A percentile compares a stretch with the other conserved stretches of the same genome.
Evolutionary conservation across 2,888 invertebrate genomes (phyloP).

Genomic region (Oscheius myriophilus): DNA sequence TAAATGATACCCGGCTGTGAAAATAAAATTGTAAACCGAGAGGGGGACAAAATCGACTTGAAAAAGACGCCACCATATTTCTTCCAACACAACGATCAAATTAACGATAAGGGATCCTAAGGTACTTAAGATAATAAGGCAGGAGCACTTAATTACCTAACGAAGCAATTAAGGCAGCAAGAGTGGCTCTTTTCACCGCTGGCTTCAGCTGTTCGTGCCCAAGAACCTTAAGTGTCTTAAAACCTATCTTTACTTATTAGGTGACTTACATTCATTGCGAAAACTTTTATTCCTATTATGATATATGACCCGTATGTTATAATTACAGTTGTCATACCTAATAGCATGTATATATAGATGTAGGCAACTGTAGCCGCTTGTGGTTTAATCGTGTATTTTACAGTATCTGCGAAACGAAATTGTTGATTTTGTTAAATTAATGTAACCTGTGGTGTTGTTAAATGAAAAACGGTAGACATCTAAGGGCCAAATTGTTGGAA

Average conservation of each 20-base stretch:
- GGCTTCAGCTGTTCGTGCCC: neutral
- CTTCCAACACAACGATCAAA: slow-evolving; percentile 4
- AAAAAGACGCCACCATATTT: slow-evolving; percentile 14
- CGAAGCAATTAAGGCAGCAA: slow-evolving; percentile 7
- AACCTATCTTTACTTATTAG: too few species aligned
- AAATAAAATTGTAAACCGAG: neutral
- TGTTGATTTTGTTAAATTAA: neutral
- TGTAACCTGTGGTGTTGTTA: neutral
- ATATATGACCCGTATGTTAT: neutral
- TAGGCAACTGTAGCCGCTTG: neutral
- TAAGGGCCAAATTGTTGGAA: slow-evolving; percentile 13
- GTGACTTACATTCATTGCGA: too few species aligned
- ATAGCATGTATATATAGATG: neutral
- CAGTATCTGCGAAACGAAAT: neutral
- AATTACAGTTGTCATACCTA: neutral
- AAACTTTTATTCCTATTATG: too few species aligned
- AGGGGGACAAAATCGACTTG: slow-evolving; percentile 1
- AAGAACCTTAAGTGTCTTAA: slow-evolving; percentile 7
- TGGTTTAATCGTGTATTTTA: neutral
- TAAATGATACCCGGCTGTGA: slow-evolving; percentile 8
- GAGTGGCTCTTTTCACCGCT: neutral
- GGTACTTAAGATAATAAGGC: too few species aligned
- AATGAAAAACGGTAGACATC: slow-evolving; percentile 1
- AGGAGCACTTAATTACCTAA: neutral
- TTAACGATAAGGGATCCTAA: slow-evolving; percentile 4